phyloP scores from a whole-genome alignment of 2,888 invertebrate species.

The Esperia sulphurella region DNA sequence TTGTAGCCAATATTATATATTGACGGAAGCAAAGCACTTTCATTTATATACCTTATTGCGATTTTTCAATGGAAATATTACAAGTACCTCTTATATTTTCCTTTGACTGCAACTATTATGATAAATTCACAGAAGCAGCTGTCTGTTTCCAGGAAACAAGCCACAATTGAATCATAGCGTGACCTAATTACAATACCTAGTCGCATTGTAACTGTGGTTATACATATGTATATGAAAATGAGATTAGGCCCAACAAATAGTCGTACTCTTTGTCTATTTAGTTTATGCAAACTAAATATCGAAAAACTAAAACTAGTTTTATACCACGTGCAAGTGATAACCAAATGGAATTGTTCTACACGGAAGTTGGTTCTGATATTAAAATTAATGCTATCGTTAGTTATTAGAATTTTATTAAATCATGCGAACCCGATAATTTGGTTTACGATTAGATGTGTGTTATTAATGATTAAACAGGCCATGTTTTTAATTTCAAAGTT shows the following conservation, averaged over 20 bases:
- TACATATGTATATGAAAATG: constrained; percentile 6
- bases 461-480: constrained; percentile 2
- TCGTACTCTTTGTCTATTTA: constrained; percentile 24
- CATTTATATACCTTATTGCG: not conserved
- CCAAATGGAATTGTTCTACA: constrained; percentile 28
- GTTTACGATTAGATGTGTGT: constrained; percentile 3
- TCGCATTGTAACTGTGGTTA: constrained; percentile 19
- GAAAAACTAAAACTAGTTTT: constrained; percentile 22
- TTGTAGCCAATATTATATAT: not conserved
- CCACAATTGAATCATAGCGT: constrained; percentile 38
- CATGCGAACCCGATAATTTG: constrained; percentile 37
- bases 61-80: constrained; percentile 15
- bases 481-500: not conserved
- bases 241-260: constrained; percentile 27
- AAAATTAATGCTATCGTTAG: not conserved
- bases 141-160: constrained; percentile 41
- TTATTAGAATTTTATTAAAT: constrained; percentile 17
- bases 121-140: constrained; percentile 35
- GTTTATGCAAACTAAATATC: constrained; percentile 14
- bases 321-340: constrained; percentile 22
- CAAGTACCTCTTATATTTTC: constrained; percentile 16
- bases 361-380: constrained; percentile 24
- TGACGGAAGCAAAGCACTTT: not conserved
- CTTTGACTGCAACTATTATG: constrained; percentile 25
- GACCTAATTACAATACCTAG: constrained; percentile 26